Percentiles rank a stretch among this genome's conserved stretches.
Evolutionary conservation across 2,113 vertebrate genomes (phyloP).

Genomic region (Dicrurus megarhynchus): DNA sequence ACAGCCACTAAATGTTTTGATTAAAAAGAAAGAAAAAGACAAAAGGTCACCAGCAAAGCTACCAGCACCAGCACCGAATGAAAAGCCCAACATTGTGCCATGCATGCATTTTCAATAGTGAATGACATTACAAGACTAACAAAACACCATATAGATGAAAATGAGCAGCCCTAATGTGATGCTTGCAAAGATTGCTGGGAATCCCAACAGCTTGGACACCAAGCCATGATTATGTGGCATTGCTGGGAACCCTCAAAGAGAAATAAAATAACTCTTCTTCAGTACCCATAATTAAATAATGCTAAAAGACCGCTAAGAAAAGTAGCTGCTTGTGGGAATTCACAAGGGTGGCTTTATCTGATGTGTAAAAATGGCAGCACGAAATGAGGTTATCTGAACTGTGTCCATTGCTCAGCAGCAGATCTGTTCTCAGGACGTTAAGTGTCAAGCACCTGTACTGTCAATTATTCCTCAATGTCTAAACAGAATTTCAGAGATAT

Average conservation of each 20-base stretch:
- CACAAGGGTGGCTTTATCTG: neutral
- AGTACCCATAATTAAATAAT: neutral
- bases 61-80: accelerated
- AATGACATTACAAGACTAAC: neutral
- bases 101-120: neutral
- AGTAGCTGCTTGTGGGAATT: neutral
- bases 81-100: neutral
- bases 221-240: accelerated
- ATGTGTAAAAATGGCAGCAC: neutral
- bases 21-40: neutral
- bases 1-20: neutral
- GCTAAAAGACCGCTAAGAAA: neutral
- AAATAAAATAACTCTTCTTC: neutral
- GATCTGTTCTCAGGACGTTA: neutral
- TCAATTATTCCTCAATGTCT: constrained; percentile 10
- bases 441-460: neutral
- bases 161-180: neutral
- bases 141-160: neutral
- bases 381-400: neutral
- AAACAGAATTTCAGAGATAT: neutral
- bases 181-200: neutral
- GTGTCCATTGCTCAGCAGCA: neutral
- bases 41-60: neutral
- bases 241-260: neutral
- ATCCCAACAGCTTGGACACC: neutral